A percentile compares a stretch with the other conserved stretches of the same genome.
Conservation (phyloP, 2,113 vertebrate species). For the Geothlypis trichas region DNA sequence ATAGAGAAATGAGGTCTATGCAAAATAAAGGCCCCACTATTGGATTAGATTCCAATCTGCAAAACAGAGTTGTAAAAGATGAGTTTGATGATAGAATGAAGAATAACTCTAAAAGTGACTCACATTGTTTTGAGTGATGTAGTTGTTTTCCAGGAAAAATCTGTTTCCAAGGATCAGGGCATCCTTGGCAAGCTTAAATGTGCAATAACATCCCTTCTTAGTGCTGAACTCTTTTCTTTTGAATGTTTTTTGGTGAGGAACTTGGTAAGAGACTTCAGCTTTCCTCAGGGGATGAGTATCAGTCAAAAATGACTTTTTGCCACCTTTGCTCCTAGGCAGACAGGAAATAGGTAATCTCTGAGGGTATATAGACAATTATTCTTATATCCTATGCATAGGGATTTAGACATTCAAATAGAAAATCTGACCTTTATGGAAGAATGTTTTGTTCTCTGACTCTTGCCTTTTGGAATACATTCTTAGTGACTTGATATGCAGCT, state of each 20-base stretch:
- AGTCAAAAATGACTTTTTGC: not conserved
- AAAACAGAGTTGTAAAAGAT: not conserved
- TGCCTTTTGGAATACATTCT: not conserved
- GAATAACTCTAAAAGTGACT: not conserved
- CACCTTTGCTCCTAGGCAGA: not conserved
- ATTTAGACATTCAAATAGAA: not conserved
- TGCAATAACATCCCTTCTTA: not conserved
- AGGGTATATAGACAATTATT: not conserved
- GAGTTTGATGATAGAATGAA: not conserved
- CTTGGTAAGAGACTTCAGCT: not conserved
- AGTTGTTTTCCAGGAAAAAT: slow-evolving; percentile 24
- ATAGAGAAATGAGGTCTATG: not conserved
- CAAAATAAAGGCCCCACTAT: not conserved
- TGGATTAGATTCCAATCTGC: not conserved
- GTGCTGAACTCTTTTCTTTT: not conserved
- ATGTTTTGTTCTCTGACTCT: not conserved
- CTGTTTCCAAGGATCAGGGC: not conserved
- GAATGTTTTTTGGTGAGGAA: not conserved
- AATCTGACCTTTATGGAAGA: not conserved
- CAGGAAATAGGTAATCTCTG: not conserved
- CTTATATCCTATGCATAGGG: not conserved
- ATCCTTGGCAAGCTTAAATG: not conserved
- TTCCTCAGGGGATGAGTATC: not conserved
- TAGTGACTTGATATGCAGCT: not conserved
- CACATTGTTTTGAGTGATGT: not conserved